phyloP scores from a whole-genome alignment of 2,113 vertebrate genomes.

The Stigmatopora nigra region DNA sequence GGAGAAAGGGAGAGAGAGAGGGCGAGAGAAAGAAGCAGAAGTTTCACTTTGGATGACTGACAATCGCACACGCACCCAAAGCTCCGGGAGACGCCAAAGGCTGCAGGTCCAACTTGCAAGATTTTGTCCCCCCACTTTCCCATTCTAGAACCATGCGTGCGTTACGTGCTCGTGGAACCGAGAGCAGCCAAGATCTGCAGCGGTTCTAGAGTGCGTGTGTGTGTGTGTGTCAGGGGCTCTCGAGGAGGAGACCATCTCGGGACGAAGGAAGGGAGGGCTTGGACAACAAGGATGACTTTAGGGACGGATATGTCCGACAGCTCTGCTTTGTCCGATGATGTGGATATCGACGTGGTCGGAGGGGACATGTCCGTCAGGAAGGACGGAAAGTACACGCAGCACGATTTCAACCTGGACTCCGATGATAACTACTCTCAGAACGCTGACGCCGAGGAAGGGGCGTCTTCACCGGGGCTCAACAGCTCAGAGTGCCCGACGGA shows the following conservation, averaged over 20 bases:
- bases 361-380: conserved; percentile 76
- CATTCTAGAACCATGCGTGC: conserved; percentile 39
- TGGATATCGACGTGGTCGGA: conserved; percentile 93
- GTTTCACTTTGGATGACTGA: conserved; percentile 39
- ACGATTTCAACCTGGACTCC: conserved; percentile 72
- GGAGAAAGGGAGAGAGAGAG: neutral
- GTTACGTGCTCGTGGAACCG: conserved; percentile 43
- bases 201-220: conserved; percentile 30
- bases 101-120: neutral
- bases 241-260: conserved; percentile 13
- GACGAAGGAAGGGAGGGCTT: conserved; percentile 48
- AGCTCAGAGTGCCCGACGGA: conserved; percentile 66
- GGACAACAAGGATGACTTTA: conserved; percentile 75
- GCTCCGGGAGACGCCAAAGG: conserved; percentile 1
- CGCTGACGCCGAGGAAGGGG: conserved; percentile 61
- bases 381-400: conserved; percentile 70
- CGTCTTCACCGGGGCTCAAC: conserved; percentile 65
- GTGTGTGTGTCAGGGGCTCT: conserved; percentile 34
- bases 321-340: conserved; percentile 80
- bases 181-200: conserved; percentile 29
- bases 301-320: conserved; percentile 81
- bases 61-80: conserved; percentile 3
- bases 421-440: conserved; percentile 73
- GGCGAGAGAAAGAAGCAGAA: conserved; percentile 14
- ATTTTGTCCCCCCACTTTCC: neutral